phyloP scores from a whole-genome alignment of 2,113 vertebrate species.

The Eclectus roratus region DNA sequence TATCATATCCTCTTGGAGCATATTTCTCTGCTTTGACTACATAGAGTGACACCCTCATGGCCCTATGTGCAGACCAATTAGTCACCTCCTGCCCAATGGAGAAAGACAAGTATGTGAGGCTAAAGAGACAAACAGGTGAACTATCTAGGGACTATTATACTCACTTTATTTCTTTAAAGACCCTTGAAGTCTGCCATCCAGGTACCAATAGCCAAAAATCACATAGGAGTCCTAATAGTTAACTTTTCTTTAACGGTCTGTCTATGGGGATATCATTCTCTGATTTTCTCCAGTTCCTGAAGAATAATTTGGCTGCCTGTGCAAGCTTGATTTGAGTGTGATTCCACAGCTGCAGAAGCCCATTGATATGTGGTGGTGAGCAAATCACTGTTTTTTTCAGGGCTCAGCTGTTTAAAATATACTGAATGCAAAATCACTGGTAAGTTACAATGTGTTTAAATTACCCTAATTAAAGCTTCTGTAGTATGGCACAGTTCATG shows the following conservation, averaged over 20 bases:
- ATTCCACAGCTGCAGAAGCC: conserved; percentile 68
- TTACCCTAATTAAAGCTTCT: conserved; percentile 76
- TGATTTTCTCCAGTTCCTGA: conserved; percentile 43
- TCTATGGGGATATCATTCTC: conserved; percentile 3
- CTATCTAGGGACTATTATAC: neutral
- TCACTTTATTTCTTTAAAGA: neutral
- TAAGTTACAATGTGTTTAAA: conserved; percentile 77
- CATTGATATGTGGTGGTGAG: conserved; percentile 65
- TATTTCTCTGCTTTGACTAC: neutral
- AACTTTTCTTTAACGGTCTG: neutral
- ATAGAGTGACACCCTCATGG: neutral
- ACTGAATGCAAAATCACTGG: conserved; percentile 76
- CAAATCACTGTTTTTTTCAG: conserved; percentile 65
- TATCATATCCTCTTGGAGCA: neutral
- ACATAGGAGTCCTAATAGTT: neutral
- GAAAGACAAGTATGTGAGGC: neutral
- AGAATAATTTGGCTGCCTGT: conserved; percentile 60
- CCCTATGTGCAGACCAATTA: neutral
- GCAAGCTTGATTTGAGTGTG: conserved; percentile 50
- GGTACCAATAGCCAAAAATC: neutral
- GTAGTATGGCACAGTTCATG: conserved; percentile 66
- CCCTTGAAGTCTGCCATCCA: neutral
- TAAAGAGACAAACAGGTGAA: neutral
- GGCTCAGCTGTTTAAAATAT: conserved; percentile 75
- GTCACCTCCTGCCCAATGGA: too few species aligned